A percentile compares a stretch with the other conserved stretches of the same genome.
Conservation (phyloP, 2,888 invertebrate species). For the Neoaliturus tenellus region DNA sequence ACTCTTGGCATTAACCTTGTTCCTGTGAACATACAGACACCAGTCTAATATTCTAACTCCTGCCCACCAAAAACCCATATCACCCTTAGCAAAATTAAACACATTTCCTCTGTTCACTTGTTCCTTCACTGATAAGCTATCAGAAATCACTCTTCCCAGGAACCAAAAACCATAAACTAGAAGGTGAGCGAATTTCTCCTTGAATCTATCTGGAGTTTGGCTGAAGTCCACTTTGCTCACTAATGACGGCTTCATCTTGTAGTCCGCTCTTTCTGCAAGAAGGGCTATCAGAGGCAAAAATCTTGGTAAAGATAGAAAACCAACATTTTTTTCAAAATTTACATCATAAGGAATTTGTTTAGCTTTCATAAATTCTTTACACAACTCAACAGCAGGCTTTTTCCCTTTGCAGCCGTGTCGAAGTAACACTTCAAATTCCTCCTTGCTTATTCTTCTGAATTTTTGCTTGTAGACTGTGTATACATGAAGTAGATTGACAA, state of each 20-base stretch:
- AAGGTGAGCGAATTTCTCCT: constrained; percentile 40
- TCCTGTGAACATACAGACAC: constrained; percentile 45
- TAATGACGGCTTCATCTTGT: constrained; percentile 29
- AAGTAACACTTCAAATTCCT: constrained; percentile 8
- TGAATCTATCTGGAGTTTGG: constrained; percentile 15
- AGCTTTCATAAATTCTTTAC: constrained; percentile 34
- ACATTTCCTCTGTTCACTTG: constrained; percentile 58
- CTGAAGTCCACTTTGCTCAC: neutral
- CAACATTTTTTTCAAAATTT: constrained; percentile 10
- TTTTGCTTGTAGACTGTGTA: constrained; percentile 47
- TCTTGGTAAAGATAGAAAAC: constrained; percentile 23
- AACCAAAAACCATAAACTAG: constrained; percentile 60
- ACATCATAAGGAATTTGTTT: neutral
- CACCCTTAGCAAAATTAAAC: constrained; percentile 59
- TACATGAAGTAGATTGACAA: constrained; percentile 34
- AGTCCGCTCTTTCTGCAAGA: constrained; percentile 29
- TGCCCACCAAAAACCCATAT: constrained; percentile 61
- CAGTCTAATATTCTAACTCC: constrained; percentile 60
- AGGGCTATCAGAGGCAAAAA: constrained; percentile 29
- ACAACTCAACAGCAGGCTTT: neutral
- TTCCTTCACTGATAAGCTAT: constrained; percentile 57
- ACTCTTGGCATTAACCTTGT: neutral
- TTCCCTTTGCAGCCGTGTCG: neutral
- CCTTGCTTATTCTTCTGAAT: constrained; percentile 25
- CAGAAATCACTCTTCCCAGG: constrained; percentile 58